Evolutionary conservation across 2,113 vertebrate species (phyloP), one percentile per base, ranked within the genome.

Genomic region (Hyaena hyaena): DNA sequence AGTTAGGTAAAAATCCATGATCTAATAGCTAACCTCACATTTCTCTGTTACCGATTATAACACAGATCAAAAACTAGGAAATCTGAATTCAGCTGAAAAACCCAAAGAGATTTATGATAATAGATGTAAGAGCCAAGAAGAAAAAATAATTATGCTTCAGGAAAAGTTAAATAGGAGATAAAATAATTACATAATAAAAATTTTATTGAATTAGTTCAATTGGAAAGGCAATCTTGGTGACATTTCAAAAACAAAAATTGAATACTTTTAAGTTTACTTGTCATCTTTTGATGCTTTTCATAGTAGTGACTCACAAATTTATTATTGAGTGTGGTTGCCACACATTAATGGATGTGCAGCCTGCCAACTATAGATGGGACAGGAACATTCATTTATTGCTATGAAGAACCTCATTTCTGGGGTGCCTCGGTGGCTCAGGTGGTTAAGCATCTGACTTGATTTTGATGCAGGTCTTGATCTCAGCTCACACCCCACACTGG

Each of bases 341-440:
- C 24, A 58, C 90, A 83, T 0, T 12, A 58, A 91, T 31, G 43
- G 50, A 95, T 24, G 35, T 68, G 50, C 55, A 39, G 87, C 39
- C 80, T 84, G 15, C 69, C 90, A 45, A 61, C 61, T 68, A 61
- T 63, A 89, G 15, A 90, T 9, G 85, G 76, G 39, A 74, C 71
- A 93, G 80, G 50, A 96, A 87, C 14, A 69, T 39, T 61, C 24
- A 77, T 68, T 96, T 77, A 95, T 26, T 55, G 53, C 95, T 92
- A 65, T 76, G 69, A 97, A 88, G 66, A 39, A 95, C 35, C 90
- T 73, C 80, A 79, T 79, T 87, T 93, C 69, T 77, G 63, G 28
- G 10, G 63, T 61, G 8, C 21, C 21, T 61, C 21, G 8, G 58
- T 61, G 58, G 58, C 58, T 61, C 21, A 61, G 21, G 23, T 61